These are phyloP conservation scores for Odontophorus gujanensis DNA, from an alignment of 2,113 vertebrate species.

Conservation along the genomic window DNA sequence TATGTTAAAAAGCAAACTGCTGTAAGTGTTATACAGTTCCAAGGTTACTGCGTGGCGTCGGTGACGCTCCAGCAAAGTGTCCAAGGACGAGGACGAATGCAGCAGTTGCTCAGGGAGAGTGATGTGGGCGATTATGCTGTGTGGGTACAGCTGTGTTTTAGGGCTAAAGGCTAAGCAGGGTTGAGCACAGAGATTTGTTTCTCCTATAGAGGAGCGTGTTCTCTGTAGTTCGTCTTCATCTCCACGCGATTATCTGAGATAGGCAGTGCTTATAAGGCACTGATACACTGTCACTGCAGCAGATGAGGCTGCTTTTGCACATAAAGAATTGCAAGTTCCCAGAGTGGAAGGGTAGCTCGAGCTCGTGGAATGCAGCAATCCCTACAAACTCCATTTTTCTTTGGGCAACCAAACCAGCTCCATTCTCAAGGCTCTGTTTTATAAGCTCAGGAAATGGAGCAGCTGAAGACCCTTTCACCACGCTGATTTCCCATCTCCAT, in stretches of 20 bases:
- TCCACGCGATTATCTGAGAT: not conserved
- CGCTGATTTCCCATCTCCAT: not conserved
- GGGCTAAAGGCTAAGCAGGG: not conserved
- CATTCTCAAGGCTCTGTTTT: not conserved
- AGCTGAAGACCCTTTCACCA: not conserved
- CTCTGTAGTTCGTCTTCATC: slow-evolving; percentile 26
- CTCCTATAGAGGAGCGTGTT: not conserved
- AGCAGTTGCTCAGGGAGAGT: not conserved
- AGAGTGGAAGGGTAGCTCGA: not conserved
- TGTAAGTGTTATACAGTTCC: fast-evolving
- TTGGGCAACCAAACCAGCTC: not conserved
- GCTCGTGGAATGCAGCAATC: not conserved
- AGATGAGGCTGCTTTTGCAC: slow-evolving; percentile 20
- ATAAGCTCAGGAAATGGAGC: not conserved
- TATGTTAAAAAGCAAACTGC: not conserved
- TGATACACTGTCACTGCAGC: not conserved
- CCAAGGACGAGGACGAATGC: not conserved
- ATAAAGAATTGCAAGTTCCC: not conserved
- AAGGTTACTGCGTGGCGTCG: not conserved
- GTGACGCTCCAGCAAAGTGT: not conserved
- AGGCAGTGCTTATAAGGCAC: not conserved
- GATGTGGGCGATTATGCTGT: not conserved
- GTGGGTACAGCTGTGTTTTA: not conserved
- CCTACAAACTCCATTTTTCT: not conserved
- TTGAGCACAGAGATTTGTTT: not conserved